Evolutionary conservation across 92 coral and sea anemone species (phyloP).

Genomic region (Montipora capitata): DNA sequence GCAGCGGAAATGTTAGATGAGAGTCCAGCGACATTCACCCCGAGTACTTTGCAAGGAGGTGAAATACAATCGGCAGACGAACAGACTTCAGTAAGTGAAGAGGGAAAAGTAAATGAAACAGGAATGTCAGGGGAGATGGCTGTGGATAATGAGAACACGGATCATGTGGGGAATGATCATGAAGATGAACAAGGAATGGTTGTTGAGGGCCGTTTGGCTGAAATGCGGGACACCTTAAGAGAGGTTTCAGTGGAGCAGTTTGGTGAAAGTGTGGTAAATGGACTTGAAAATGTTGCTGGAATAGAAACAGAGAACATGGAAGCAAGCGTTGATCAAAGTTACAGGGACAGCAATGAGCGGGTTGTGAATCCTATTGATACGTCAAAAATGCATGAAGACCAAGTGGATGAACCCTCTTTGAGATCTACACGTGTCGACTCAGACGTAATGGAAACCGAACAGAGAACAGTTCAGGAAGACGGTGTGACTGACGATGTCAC

Average conservation of each 20-base stretch:
- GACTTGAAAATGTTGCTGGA: not conserved
- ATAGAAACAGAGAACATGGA: constrained; percentile 16
- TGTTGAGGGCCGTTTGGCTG: not conserved
- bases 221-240: not conserved
- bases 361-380: not conserved
- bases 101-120: not conserved
- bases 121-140: not conserved
- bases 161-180: not conserved
- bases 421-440: not conserved
- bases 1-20: constrained; percentile 3
- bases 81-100: not conserved
- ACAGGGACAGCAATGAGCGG: not conserved
- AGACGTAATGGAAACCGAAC: constrained; percentile 50
- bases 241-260: not conserved
- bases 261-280: not conserved
- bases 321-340: constrained; percentile 4
- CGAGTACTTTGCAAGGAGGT: not conserved
- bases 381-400: not conserved
- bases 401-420: not conserved
- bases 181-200: not conserved
- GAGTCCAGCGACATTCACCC: not conserved
- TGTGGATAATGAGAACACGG: not conserved
- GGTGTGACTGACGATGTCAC: constrained; percentile 29
- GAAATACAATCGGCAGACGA: not conserved
- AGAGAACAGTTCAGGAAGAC: not conserved